Evolutionary conservation across 2,888 invertebrate species (phyloP), one percentile per base, ranked within the genome.

Genomic region (Hirudinaria manillensis): DNA sequence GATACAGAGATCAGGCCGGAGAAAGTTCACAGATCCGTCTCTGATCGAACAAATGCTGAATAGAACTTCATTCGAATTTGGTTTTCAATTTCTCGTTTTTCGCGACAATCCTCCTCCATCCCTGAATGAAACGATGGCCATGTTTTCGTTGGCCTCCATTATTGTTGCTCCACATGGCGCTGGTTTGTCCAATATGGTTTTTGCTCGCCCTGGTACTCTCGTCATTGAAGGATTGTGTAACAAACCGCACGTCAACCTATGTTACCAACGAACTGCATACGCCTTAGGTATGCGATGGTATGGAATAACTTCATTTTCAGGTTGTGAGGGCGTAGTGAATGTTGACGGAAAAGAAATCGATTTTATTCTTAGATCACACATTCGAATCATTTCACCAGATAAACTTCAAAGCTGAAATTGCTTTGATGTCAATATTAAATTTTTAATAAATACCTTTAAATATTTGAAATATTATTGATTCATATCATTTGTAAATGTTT

Each of bases 91-190:
- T 27, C 27, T 68, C 29, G 53, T 77, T 32, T 78, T 75, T 68
- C 21, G 27, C n/a, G 78, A 78, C 61, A 66, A 77, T n/a, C 77
- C 73, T 3, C n/a, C 45, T 19, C 78, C 78, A 16, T 34, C 67
- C 16, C 27, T 71, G 19, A 36, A 74, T 19, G 70, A 75, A 4
- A 76, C 79, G 3, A 78, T 79, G 77, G 16, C 27, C 65, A 76
- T 77, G 71, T 79, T 79, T 56, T 21, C 70, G 45, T n/a, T 66
- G 16, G 80, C 80, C 0, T 74, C 66, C 32, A n/a, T 79, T 24
- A 72, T 80, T 10, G 76, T 80, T 0, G 80, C 77, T 27, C 80
- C 80, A 1, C 79, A 79, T 71, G 79, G 79, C 1, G 79, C 79
- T 16, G 79, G 79, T 16, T 70, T 78, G 16, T 71, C 80, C 16